Conservation (phyloP, 2,888 invertebrate species). For the Apamea monoglypha region DNA sequence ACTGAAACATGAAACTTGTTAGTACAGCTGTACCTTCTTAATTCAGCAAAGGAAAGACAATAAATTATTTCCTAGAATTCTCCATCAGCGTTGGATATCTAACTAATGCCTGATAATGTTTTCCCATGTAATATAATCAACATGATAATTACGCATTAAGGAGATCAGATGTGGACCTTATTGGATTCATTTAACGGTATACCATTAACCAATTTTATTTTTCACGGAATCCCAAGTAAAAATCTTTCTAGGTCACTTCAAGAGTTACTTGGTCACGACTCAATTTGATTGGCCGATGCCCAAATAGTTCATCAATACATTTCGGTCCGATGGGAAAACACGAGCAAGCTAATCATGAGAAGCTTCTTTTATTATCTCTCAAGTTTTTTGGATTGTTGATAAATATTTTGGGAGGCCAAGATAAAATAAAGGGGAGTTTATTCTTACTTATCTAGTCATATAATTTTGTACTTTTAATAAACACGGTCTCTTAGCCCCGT, state of each 20-base stretch:
- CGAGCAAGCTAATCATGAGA: constrained; percentile 55
- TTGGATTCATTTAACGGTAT: constrained; percentile 21
- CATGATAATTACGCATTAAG: too few relatives aligned
- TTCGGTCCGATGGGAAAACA: constrained; percentile 44
- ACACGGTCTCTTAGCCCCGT: not conserved
- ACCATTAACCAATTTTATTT: constrained; percentile 23
- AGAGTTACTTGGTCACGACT: constrained; percentile 41
- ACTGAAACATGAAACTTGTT: not conserved
- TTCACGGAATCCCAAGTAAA: constrained; percentile 18
- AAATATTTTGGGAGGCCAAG: constrained; percentile 9
- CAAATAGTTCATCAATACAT: constrained; percentile 67
- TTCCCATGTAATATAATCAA: constrained; percentile 18
- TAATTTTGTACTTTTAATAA: not conserved
- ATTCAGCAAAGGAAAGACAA: not conserved
- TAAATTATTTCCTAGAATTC: constrained; percentile 20
- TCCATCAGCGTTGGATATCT: not conserved
- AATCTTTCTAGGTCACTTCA: constrained; percentile 35
- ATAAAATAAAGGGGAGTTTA: not conserved
- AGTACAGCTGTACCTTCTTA: not conserved
- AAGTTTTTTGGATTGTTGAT: constrained; percentile 27
- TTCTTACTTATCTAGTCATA: not conserved
- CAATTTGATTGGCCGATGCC: constrained; percentile 62
- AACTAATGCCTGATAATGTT: constrained; percentile 1
- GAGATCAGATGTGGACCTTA: constrained; percentile 17
- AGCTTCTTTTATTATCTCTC: constrained; percentile 40